Evolutionary conservation across 2,888 invertebrate genomes (phyloP).

Genomic region (Gasteruption jaculator): DNA sequence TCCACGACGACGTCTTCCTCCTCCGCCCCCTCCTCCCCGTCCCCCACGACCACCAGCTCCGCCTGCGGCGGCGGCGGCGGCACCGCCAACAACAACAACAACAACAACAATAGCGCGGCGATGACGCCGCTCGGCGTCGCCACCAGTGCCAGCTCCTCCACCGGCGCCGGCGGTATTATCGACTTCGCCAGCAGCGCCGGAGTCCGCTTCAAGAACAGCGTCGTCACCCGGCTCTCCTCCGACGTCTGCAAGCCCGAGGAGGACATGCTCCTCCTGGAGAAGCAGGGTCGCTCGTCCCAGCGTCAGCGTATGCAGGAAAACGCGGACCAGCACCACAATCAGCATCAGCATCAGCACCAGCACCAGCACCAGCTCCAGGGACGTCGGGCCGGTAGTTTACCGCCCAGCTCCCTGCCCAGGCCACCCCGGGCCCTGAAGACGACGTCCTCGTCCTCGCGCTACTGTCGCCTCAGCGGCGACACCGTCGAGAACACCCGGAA

Average conservation of each 20-base stretch:
- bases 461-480: slow-evolving; percentile 46
- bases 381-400: slow-evolving; percentile 57
- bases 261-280: slow-evolving; percentile 70
- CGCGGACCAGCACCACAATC: slow-evolving; percentile 24
- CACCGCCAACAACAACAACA: no score
- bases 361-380: slow-evolving; percentile 25
- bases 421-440: slow-evolving; percentile 59
- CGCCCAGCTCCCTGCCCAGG: slow-evolving; percentile 69
- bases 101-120: no score
- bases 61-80: no score
- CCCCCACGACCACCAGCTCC: no score
- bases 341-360: no score
- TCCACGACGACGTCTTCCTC: no score
- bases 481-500: slow-evolving; percentile 45
- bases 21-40: no score
- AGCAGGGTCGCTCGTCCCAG: slow-evolving; percentile 73
- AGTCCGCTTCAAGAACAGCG: slow-evolving; percentile 36
- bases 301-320: slow-evolving; percentile 64
- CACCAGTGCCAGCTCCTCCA: no score
- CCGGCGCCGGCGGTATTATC: no score
- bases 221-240: slow-evolving; percentile 43
- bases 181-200: slow-evolving; percentile 43
- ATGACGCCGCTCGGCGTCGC: no score
- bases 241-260: slow-evolving; percentile 64
- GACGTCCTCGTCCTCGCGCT: slow-evolving; percentile 38